Percentiles rank a stretch among this genome's conserved stretches.
phyloP scores from a whole-genome alignment of 1,140 invertebrate species.

The Bombus sylvicola region DNA sequence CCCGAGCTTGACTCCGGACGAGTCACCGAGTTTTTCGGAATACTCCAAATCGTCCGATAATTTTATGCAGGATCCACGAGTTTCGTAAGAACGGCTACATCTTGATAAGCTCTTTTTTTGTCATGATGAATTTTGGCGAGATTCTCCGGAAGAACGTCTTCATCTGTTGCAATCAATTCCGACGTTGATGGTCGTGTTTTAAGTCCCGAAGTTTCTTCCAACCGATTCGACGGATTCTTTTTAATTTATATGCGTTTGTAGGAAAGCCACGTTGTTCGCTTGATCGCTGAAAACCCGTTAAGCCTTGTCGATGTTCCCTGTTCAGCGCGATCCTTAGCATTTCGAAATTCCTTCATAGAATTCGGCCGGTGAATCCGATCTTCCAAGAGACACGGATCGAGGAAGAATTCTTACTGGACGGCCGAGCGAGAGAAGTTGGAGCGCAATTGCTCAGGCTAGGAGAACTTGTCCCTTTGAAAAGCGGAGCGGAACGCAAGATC shows the following conservation, averaged over 20 bases:
- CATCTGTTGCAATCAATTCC: not conserved
- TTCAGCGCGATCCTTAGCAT: not conserved
- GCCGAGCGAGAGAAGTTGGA: not conserved
- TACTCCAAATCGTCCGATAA: not conserved
- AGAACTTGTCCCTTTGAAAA: slow-evolving; percentile 14
- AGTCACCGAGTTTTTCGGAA: not conserved
- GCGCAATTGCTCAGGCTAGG: not conserved
- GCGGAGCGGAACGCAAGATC: not conserved
- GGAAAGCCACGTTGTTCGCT: not conserved
- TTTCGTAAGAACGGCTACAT: not conserved
- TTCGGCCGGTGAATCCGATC: not conserved
- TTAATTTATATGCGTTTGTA: not conserved
- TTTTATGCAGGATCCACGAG: not conserved
- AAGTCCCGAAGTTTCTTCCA: not conserved
- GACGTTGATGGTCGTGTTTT: not conserved
- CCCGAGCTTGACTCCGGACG: not conserved
- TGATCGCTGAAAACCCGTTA: not conserved
- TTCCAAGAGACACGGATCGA: not conserved
- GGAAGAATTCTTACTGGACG: not conserved
- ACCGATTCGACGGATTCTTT: not conserved
- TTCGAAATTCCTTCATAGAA: not conserved
- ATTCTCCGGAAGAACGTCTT: not conserved
- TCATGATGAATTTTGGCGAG: not conserved
- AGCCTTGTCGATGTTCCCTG: not conserved
- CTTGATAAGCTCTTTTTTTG: not conserved